Evolutionary conservation across 1,140 invertebrate genomes (phyloP).

Genomic region (Matsumurasca onukii): DNA sequence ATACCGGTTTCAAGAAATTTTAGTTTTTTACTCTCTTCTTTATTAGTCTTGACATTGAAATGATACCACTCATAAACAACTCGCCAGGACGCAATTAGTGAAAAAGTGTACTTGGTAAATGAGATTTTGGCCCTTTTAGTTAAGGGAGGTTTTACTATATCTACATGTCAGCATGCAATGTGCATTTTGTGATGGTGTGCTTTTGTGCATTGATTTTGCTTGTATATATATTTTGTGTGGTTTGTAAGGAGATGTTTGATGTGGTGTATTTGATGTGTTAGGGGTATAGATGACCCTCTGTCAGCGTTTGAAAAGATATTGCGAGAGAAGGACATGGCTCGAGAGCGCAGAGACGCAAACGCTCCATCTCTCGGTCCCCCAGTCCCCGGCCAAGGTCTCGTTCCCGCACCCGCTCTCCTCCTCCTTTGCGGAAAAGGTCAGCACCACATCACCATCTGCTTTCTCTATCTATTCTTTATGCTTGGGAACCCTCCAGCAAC

Average conservation of each 20-base stretch:
- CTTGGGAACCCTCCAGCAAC: neutral
- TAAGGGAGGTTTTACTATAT: too few species aligned
- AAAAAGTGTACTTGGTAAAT: too few species aligned
- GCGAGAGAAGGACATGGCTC: slow-evolving; percentile 76
- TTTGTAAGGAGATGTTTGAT: neutral
- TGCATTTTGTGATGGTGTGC: too few species aligned
- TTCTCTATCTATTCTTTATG: neutral
- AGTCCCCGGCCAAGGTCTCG: slow-evolving; percentile 45
- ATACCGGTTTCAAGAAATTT: too few species aligned
- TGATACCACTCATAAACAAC: too few species aligned
- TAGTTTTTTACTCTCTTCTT: too few species aligned
- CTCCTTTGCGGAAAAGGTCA: slow-evolving; percentile 29
- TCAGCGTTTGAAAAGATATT: slow-evolving; percentile 84
- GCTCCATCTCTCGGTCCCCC: slow-evolving; percentile 44
- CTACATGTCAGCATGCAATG: too few species aligned
- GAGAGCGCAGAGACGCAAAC: slow-evolving; percentile 49
- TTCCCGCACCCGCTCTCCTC: slow-evolving; percentile 37
- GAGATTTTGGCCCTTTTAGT: too few species aligned
- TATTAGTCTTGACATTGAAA: too few species aligned
- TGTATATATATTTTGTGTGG: too few species aligned
- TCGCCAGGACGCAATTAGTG: too few species aligned
- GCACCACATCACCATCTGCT: slow-evolving; percentile 7
- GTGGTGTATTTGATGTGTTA: neutral
- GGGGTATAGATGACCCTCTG: slow-evolving; percentile 73
- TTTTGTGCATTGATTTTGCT: too few species aligned